Evolutionary conservation across 2,888 invertebrate genomes (phyloP).

Genomic region (Drosophila hawaiiensis): DNA sequence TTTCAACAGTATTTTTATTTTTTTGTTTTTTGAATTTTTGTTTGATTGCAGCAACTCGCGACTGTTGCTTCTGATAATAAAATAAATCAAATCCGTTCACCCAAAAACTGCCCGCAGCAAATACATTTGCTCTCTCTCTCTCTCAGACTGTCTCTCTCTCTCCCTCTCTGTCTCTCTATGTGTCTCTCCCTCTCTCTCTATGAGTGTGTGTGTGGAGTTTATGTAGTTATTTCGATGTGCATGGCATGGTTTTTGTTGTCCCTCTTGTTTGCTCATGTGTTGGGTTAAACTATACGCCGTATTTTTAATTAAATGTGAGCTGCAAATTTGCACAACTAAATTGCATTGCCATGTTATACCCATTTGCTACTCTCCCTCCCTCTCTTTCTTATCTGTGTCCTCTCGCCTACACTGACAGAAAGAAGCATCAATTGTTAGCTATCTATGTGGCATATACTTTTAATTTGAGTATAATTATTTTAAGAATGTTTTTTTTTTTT

Average conservation of each 20-base stretch:
- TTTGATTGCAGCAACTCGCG: slow-evolving; percentile 47
- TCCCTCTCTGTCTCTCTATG: neutral
- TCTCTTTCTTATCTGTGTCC: neutral
- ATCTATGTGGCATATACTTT: neutral
- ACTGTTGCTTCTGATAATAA: slow-evolving; percentile 61
- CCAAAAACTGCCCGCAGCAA: slow-evolving; percentile 34
- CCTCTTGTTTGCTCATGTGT: slow-evolving; percentile 33
- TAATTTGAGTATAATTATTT: neutral
- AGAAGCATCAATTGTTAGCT: neutral
- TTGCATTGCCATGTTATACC: slow-evolving; percentile 56
- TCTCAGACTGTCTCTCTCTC: neutral
- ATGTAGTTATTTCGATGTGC: slow-evolving; percentile 43
- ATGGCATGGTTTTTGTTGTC: slow-evolving; percentile 21
- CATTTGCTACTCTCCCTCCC: neutral
- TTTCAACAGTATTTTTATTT: slow-evolving; percentile 19
- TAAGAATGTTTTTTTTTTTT: neutral
- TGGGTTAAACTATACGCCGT: slow-evolving; percentile 29
- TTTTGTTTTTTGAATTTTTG: slow-evolving; percentile 25
- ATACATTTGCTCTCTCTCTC: slow-evolving; percentile 2
- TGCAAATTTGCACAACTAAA: slow-evolving; percentile 64
- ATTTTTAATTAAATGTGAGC: slow-evolving; percentile 68
- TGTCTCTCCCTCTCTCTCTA: too few species aligned
- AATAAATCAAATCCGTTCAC: slow-evolving; percentile 71
- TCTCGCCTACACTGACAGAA: neutral
- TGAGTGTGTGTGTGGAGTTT: neutral